Base-by-base conservation (phyloP, 2,888 invertebrate genomes). In the Synanthedon myopaeformis region DNA sequence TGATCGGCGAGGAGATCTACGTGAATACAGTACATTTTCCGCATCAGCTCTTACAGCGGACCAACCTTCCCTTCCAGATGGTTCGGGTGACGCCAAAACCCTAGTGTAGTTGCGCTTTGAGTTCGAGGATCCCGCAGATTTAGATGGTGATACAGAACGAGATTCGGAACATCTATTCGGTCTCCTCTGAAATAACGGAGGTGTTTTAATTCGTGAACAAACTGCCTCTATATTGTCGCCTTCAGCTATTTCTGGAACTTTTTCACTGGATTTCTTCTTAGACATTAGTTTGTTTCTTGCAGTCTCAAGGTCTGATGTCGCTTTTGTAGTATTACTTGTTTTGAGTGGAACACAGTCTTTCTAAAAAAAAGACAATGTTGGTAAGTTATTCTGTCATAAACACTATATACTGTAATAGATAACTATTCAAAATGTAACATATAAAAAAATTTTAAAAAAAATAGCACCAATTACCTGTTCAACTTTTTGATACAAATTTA, bases 401-500 rank as follows among this genome's bases (percentile, higher is more conserved):
- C 8, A 45, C 13, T 12, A 45, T 45, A 45, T 13, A n/a, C 45
- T 13, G 11, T 3, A 45, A 35, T 10, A n/a, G 6, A 10, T 45
- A 13, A 45, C n/a, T n/a, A 14, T 45, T 13, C 45, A 45, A 45
- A 14, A 4, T 45, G n/a, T 45, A 45, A 14, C 45, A 45, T 13
- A 51, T 41, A 28, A 28, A 51, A 51, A 53, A 53, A 51, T 51
- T 19, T 14, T 54, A 42, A 53, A 54, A 35, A 35, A 35, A 35
- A 8, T 8, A 35, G 10, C 35, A 35, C 8, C 35, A 72, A 60
- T 53, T 58, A 91, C 92, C 89, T 90, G 88, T 69, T 90, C 89
- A 41, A 92, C 90, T 89, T 91, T 92, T 50, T 89, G 82, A 63
- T 91, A 89, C 59, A 93, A 84, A 74, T 91, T 92, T 54, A 90